phyloP scores from a whole-genome alignment of 2,113 vertebrate genomes.

The Hyla sarda region DNA sequence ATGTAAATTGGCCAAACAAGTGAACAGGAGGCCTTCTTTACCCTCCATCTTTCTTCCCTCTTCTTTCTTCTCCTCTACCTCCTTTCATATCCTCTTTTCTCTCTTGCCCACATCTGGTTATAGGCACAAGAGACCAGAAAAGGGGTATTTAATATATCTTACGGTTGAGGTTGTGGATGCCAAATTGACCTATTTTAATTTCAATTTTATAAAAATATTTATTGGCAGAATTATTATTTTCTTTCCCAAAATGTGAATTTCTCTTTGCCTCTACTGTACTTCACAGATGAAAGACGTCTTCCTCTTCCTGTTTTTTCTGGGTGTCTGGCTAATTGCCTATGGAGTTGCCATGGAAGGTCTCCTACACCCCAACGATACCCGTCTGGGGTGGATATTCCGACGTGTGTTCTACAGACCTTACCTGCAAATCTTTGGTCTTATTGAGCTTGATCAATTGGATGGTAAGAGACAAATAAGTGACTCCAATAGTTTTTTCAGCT shows the following conservation, averaged over 20 bases:
- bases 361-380: conserved; percentile 77
- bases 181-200: not conserved
- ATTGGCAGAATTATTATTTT: not conserved
- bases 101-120: not conserved
- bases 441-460: conserved; percentile 86
- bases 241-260: not conserved
- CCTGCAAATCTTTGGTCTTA: conserved; percentile 90
- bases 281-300: conserved; percentile 88
- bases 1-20: too few relatives aligned
- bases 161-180: not conserved
- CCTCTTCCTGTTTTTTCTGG: conserved; percentile 92
- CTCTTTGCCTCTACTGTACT: not conserved
- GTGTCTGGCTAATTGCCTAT: conserved; percentile 87
- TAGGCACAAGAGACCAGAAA: too few relatives aligned
- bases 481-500: not conserved
- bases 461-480: conserved; percentile 68
- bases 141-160: not conserved
- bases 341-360: conserved; percentile 88
- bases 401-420: conserved; percentile 88
- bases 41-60: not conserved
- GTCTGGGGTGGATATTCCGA: conserved; percentile 75
- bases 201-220: not conserved
- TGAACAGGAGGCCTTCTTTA: not conserved
- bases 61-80: not conserved
- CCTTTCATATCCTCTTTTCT: not conserved